These are phyloP conservation scores for Caligus rogercresseyi DNA, from an alignment of 1,140 invertebrate species.

Conservation along the genomic window DNA sequence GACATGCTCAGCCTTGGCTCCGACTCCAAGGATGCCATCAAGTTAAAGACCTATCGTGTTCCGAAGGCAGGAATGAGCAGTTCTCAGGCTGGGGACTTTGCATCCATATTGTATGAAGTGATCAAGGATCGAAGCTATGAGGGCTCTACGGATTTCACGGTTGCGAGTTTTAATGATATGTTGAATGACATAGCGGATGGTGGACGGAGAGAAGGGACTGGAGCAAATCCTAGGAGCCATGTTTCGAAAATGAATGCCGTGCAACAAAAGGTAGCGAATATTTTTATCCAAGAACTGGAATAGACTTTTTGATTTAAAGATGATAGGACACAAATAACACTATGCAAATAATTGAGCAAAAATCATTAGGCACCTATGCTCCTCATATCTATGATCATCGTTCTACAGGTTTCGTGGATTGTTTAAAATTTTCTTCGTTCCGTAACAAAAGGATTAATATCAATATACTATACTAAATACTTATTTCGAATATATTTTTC, in stretches of 20 bases:
- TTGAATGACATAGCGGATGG: neutral
- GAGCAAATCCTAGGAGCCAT: neutral
- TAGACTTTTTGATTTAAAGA: too few species aligned
- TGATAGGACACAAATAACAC: too few species aligned
- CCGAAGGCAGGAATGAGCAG: conserved; percentile 1
- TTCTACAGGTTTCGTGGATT: too few species aligned
- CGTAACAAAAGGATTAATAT: too few species aligned
- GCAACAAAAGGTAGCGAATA: neutral
- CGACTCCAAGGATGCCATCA: conserved; percentile 20
- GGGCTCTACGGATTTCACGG: neutral
- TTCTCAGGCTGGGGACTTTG: conserved; percentile 16
- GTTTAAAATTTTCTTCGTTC: too few species aligned
- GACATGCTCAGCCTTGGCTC: conserved; percentile 20
- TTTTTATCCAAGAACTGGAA: too few species aligned
- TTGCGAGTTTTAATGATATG: neutral
- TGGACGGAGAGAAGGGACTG: neutral
- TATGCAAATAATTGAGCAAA: too few species aligned
- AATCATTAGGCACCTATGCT: too few species aligned
- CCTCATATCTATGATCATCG: too few species aligned
- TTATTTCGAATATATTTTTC: too few species aligned
- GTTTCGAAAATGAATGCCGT: conserved; percentile 10
- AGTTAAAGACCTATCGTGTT: conserved; percentile 21
- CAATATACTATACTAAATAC: too few species aligned
- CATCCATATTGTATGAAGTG: conserved; percentile 7
- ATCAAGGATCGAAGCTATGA: conserved; percentile 12